Percentiles rank a stretch among this genome's conserved stretches.
Conservation (phyloP, 2,888 invertebrate genomes). For the Lacanobia oleracea region DNA sequence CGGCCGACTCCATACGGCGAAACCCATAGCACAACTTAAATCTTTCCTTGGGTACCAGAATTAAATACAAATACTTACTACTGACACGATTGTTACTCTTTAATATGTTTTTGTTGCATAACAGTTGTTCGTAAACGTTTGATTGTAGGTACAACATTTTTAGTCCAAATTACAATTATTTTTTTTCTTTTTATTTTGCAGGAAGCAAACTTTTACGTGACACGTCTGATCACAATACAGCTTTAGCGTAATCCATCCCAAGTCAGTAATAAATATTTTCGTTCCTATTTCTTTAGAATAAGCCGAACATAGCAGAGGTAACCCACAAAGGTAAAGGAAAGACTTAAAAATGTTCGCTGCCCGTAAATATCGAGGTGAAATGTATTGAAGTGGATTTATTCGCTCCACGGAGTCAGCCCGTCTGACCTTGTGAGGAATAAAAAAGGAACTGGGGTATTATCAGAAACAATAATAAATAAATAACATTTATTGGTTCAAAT, state of each 20-base stretch:
- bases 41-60: no score
- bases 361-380: conserved; percentile 13
- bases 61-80: no score
- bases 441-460: not conserved
- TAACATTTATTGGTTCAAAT: no score
- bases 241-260: not conserved
- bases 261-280: not conserved
- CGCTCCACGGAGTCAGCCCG: conserved; percentile 16
- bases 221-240: not conserved
- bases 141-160: no score
- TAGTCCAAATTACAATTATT: no score
- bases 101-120: no score
- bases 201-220: not conserved
- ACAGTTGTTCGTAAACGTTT: no score
- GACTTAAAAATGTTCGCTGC: conserved; percentile 3
- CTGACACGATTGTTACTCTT: no score
- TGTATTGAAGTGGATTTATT: conserved; percentile 39
- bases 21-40: no score
- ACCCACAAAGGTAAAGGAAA: conserved; percentile 3
- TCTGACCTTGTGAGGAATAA: conserved; percentile 7
- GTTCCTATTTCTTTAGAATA: not conserved
- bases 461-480: no score
- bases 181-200: no score
- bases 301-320: not conserved
- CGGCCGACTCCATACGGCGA: no score